A percentile compares a stretch with the other conserved stretches of the same genome.
phyloP scores from a whole-genome alignment of 2,888 invertebrate genomes.

The Oeneis ivallda region DNA sequence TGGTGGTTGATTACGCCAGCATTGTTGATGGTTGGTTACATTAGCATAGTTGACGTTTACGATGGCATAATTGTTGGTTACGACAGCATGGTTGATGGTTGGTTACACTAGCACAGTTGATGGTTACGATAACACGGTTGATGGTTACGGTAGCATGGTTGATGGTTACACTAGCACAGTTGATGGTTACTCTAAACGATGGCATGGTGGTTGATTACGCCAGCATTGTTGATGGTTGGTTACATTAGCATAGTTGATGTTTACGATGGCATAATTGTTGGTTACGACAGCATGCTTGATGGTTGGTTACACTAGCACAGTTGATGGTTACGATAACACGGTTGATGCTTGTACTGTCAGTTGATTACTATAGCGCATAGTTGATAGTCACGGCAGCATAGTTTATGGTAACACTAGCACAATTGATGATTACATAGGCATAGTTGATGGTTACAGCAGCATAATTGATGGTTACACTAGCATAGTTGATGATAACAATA shows the following conservation, averaged over 20 bases:
- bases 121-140: slow-evolving; percentile 9
- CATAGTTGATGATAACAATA: slow-evolving; percentile 1
- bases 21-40: slow-evolving; percentile 15
- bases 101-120: slow-evolving; percentile 21
- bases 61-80: slow-evolving; percentile 11
- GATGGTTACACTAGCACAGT: neutral
- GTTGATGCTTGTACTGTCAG: neutral
- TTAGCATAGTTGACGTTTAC: slow-evolving; percentile 5
- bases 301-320: neutral
- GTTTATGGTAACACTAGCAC: neutral
- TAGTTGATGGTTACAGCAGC: neutral
- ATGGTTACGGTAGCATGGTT: neutral
- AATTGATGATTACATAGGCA: slow-evolving; percentile 2
- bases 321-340: neutral
- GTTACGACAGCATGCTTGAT: neutral
- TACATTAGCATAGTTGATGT: neutral
- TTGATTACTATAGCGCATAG: neutral
- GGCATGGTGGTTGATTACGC: neutral
- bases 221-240: no score
- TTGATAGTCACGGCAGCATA: neutral
- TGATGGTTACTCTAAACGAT: no score
- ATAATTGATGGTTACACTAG: neutral
- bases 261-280: neutral
- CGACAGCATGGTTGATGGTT: neutral
- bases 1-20: neutral